A percentile compares a stretch with the other conserved stretches of the same genome.
Conservation (phyloP, 1,140 invertebrate species). For the Monomorium pharaonis region DNA sequence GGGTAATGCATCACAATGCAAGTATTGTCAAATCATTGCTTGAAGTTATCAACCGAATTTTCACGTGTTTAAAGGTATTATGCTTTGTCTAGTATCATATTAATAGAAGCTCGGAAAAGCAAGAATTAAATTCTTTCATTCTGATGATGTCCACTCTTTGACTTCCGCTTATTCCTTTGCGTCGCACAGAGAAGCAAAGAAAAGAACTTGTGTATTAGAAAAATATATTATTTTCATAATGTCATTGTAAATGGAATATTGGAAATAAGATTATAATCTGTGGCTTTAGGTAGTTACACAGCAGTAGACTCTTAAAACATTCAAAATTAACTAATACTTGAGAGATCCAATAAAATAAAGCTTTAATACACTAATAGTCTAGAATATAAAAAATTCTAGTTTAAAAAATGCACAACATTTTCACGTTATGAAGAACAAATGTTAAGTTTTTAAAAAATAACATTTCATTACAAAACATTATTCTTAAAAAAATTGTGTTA, state of each 20-base stretch:
- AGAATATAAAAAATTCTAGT: neutral
- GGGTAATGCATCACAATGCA: neutral
- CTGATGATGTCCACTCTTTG: slow-evolving; percentile 33
- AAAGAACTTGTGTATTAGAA: slow-evolving; percentile 9
- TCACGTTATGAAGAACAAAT: neutral
- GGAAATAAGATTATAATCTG: neutral
- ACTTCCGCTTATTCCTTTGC: slow-evolving; percentile 10
- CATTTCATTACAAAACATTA: neutral
- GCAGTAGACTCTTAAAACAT: neutral
- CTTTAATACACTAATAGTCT: neutral
- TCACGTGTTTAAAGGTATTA: neutral
- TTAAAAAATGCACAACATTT: neutral
- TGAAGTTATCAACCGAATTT: neutral
- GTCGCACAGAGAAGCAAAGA: neutral
- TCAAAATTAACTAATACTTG: neutral
- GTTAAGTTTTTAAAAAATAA: neutral
- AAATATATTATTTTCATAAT: slow-evolving; percentile 44
- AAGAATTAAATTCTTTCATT: slow-evolving; percentile 48
- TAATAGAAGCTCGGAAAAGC: slow-evolving; percentile 6
- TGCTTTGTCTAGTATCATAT: slow-evolving; percentile 21
- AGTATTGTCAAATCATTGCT: neutral
- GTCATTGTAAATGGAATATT: slow-evolving; percentile 35
- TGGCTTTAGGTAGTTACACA: neutral
- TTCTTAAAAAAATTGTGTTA: neutral
- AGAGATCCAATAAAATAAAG: neutral